Conservation (phyloP, 2,797 vertebrate species). For the Vipera ursinii region DNA sequence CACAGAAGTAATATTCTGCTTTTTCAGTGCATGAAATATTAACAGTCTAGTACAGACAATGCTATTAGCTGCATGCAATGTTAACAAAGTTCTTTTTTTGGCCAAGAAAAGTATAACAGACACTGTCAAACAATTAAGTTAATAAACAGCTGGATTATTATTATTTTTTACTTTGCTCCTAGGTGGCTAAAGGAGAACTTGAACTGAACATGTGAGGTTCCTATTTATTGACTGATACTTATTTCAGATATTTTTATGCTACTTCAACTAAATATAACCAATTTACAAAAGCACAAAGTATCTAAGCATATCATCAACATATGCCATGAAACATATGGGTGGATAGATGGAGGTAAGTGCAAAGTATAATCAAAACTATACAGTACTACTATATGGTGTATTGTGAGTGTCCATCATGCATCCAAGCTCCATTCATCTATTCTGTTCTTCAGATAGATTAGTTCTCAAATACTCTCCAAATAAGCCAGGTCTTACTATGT, state of each 20-base stretch:
- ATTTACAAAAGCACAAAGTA: not conserved
- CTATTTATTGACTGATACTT: not conserved
- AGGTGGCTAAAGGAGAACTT: not conserved
- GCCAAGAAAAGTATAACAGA: not conserved
- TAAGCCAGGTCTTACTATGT: not conserved
- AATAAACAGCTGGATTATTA: not conserved
- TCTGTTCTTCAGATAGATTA: not conserved
- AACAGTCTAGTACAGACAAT: not conserved
- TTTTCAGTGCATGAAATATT: conserved; percentile 26
- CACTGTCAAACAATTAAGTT: not conserved
- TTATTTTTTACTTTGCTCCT: not conserved
- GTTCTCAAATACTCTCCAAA: not conserved
- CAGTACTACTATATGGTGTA: not conserved
- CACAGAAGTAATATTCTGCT: conserved; percentile 7
- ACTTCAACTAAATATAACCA: not conserved
- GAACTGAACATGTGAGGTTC: not conserved
- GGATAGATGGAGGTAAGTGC: not conserved
- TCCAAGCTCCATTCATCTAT: not conserved
- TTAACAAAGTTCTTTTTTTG: not conserved
- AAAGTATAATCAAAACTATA: not conserved
- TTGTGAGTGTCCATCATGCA: not conserved
- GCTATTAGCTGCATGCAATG: not conserved
- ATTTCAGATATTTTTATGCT: not conserved
- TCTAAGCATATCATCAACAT: not conserved
- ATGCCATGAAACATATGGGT: not conserved